A percentile compares a stretch with the other conserved stretches of the same genome.
phyloP scores from a whole-genome alignment of 2,888 invertebrate species.

The Scaptomyza parva region DNA sequence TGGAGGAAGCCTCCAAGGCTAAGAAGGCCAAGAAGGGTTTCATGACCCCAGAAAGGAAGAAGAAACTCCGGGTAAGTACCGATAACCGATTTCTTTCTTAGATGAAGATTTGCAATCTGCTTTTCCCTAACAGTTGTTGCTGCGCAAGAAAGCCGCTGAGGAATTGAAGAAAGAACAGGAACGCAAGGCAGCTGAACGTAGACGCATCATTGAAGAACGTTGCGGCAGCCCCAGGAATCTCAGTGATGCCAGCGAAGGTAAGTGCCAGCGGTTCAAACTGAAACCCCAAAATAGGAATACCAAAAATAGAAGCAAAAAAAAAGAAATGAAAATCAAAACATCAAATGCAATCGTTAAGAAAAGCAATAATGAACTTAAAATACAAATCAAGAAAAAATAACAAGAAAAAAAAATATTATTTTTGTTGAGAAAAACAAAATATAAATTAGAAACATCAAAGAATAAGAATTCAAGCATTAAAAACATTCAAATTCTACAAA shows the following conservation, averaged over 20 bases:
- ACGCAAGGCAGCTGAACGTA: constrained; percentile 98
- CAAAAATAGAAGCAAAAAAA: neutral
- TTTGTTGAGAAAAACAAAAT: constrained; percentile 1
- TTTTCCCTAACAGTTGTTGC: constrained; percentile 91
- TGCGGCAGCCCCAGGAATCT: constrained; percentile 96
- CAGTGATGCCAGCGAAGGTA: constrained; percentile 98
- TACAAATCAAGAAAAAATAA: constrained; percentile 5
- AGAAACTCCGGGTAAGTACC: constrained; percentile 97
- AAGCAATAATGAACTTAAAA: constrained; percentile 3
- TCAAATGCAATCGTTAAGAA: constrained; percentile 11
- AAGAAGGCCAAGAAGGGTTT: constrained; percentile 99
- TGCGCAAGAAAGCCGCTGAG: constrained; percentile 99
- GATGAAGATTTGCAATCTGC: neutral
- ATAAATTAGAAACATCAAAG: constrained; percentile 10
- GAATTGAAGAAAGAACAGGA: constrained; percentile 99
- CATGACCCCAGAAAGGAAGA: constrained; percentile 99
- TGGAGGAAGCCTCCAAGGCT: constrained; percentile 99
- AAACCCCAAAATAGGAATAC: too few species aligned
- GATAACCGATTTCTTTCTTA: too few species aligned
- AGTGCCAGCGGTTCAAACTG: constrained; percentile 62
- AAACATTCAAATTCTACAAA: constrained; percentile 59
- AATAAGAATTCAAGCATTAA: constrained; percentile 42
- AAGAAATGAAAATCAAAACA: constrained; percentile 1
- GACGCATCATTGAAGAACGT: constrained; percentile 98
- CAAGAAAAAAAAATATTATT: constrained; percentile 16